Evolutionary conservation across 2,113 vertebrate species (phyloP).

Genomic region (Microtus ochrogaster): DNA sequence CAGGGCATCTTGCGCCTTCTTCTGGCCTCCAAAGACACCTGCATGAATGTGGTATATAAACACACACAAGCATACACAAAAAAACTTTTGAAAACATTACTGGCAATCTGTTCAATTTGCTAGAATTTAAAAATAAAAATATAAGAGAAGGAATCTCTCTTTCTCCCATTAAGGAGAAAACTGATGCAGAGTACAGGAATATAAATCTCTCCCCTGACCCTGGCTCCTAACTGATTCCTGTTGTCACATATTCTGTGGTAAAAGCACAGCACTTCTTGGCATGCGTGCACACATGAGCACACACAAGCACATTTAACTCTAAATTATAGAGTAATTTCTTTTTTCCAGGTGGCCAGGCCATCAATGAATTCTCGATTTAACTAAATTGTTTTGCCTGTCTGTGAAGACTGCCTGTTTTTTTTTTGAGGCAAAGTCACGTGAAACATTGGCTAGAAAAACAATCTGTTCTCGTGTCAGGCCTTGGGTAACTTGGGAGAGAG

Average conservation of each 20-base stretch:
- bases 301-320: neutral
- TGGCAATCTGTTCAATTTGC: neutral
- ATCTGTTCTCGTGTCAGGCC: conserved; percentile 33
- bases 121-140: neutral
- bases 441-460: conserved; percentile 32
- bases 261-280: neutral
- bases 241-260: neutral
- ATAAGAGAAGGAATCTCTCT: neutral
- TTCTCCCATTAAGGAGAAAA: conserved; percentile 44
- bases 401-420: conserved; percentile 18
- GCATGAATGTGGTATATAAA: neutral
- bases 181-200: neutral
- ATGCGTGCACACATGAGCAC: neutral
- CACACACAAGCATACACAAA: neutral
- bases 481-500: neutral
- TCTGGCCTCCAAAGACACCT: neutral
- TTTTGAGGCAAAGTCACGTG: neutral
- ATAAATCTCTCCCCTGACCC: neutral
- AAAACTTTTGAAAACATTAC: neutral
- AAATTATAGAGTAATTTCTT: conserved; percentile 44
- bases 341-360: conserved; percentile 28
- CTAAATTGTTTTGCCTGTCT: neutral
- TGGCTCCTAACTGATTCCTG: neutral
- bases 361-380: conserved; percentile 54
- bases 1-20: no score